Evolutionary conservation across 2,113 vertebrate genomes (phyloP), one percentile per base, ranked within the genome.

Genomic region (Takifugu bimaculatus): DNA sequence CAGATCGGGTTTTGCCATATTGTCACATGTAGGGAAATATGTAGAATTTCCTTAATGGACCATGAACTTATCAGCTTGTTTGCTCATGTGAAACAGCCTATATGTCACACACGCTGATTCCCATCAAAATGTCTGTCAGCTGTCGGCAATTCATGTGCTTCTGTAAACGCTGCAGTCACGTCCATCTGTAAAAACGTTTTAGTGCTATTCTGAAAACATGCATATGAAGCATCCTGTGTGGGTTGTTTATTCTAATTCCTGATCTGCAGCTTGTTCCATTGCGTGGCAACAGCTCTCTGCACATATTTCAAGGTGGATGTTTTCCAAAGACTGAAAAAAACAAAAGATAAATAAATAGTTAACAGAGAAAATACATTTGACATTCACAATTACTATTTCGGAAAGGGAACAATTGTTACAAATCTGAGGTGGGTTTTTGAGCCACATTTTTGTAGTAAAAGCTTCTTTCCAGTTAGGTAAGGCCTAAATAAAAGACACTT

Each of bases 211-310:
- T 60, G 59, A 62, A 68, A 68, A 65, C 52, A 49, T 32, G 50
- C 63, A 67, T 42, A 60, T 74, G 74, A 67, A 74, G 64, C 73
- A 55, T 68, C 55, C 52, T 77, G 79, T 42, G 75, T 85, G 66
- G 82, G 80, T 47, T 83, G 78, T 86, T 82, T 84, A 78, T 74
- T 78, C 80, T 62, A 72, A 76, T 77, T 68, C 52, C 64, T 51
- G 35, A 65, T 65, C 80, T 70, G 57, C 25, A 50, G 26, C 57
- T 82, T 62, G 54, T 78, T 78, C 70, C 54, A 65, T 54, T 63
- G 77, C 49, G 49, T 72, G 73, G 65, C 77, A 75, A 74, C 68
- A 66, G 72, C 74, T 80, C 75, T 52, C 63, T 58, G 53, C 68
- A 62, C 39, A 27, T 69, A 15, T 72, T 76, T 74, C 45, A 73